These are phyloP conservation scores for Branchellion lobata DNA, from an alignment of 2,888 invertebrate genomes.

Conservation along the genomic window DNA sequence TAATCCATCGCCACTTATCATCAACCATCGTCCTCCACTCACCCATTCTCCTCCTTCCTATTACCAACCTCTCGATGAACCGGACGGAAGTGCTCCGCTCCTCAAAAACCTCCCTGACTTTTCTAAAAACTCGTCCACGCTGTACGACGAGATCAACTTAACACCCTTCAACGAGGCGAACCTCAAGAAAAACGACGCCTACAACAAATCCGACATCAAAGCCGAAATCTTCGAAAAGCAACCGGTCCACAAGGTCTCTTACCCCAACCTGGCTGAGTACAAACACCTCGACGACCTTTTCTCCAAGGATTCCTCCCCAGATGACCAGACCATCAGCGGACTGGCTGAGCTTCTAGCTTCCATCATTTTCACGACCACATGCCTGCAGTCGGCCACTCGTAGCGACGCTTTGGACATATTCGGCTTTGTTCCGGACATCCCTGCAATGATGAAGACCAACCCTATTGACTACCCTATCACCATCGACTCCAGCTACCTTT, in stretches of 20 bases:
- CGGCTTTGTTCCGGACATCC: constrained; percentile 50
- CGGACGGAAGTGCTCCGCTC: not conserved
- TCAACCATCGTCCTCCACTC: not conserved
- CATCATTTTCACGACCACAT: constrained; percentile 49
- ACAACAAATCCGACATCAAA: not conserved
- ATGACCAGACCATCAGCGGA: not conserved
- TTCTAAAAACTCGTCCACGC: not conserved
- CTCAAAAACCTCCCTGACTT: not conserved
- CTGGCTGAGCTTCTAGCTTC: constrained; percentile 41
- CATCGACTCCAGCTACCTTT: constrained; percentile 43
- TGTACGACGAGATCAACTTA: constrained; percentile 15
- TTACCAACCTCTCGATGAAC: not conserved
- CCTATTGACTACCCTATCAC: constrained; percentile 31
- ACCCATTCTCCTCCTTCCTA: not conserved
- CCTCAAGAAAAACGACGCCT: not conserved
- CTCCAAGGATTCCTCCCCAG: not conserved
- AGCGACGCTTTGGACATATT: constrained; percentile 51
- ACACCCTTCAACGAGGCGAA: not conserved
- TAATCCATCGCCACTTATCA: not conserved
- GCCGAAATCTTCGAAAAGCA: not conserved
- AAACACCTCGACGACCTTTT: not conserved
- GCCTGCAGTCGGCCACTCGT: constrained; percentile 49
- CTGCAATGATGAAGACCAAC: constrained; percentile 50
- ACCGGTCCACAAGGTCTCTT: not conserved
- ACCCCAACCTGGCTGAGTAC: not conserved